A percentile compares a stretch with the other conserved stretches of the same genome.
Evolutionary conservation across 2,797 vertebrate genomes (phyloP).

Genomic region (Setipinna tenuifilis): DNA sequence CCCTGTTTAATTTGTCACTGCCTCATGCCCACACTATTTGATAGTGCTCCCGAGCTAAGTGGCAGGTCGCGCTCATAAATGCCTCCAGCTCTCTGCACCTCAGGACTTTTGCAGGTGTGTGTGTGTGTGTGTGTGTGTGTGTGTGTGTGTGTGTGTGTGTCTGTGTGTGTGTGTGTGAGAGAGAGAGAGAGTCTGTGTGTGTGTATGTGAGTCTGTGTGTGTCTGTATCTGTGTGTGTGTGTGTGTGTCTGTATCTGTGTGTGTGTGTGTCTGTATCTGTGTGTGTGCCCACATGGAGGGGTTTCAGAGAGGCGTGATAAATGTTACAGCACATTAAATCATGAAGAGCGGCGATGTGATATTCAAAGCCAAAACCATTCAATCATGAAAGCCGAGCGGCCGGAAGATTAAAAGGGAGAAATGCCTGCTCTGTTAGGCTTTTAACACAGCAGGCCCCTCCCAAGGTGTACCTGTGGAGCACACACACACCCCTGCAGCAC

Average conservation of each 20-base stretch:
- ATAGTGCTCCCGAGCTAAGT: slow-evolving; percentile 43
- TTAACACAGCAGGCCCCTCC: not conserved
- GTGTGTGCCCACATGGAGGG: not conserved
- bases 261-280: not conserved
- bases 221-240: not conserved
- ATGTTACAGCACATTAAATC: slow-evolving; percentile 58
- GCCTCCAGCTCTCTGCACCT: slow-evolving; percentile 40
- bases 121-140: not conserved
- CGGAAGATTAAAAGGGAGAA: slow-evolving; percentile 42
- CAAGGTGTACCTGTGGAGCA: slow-evolving; percentile 6
- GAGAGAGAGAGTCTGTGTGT: not conserved
- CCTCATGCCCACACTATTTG: slow-evolving; percentile 32
- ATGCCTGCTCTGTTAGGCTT: not conserved
- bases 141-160: not conserved
- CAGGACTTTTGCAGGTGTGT: slow-evolving; percentile 33
- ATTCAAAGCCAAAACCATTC: slow-evolving; percentile 48
- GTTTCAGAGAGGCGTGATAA: slow-evolving; percentile 53
- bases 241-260: not conserved
- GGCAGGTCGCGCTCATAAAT: slow-evolving; percentile 56
- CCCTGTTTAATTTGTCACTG: slow-evolving; percentile 52
- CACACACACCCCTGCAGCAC: not conserved
- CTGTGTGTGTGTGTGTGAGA: not conserved
- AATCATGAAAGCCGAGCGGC: slow-evolving; percentile 46
- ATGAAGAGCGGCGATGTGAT: slow-evolving; percentile 45
- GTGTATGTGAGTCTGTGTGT: not conserved